Evolutionary conservation across 2,888 invertebrate genomes (phyloP), one percentile per base, ranked within the genome.

Genomic region (Eupithecia subumbrata): DNA sequence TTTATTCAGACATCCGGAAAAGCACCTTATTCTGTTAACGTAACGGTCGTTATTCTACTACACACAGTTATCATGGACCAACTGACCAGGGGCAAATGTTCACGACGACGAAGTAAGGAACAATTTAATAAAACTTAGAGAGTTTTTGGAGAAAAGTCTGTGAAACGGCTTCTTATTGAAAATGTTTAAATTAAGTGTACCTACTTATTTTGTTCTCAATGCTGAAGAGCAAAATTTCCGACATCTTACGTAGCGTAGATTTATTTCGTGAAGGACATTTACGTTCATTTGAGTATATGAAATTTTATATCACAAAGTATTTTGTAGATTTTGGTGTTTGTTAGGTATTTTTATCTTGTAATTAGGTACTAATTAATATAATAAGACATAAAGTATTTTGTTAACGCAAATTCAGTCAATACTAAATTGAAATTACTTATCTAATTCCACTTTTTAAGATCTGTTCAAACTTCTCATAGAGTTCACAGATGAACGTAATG

Each of bases 1-100:
- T 64, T 30, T 22, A 56, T 8, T 56, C 22, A 56, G n/a, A 56
- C 34, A 34, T 34, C 30, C 7, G 34, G 64, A 64, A 64, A 34
- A 34, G 25, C n/a, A 64, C 75, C 64, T 56, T 77, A 77, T 30
- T 34, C 8, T 11, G 34, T 64, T 18, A 34, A 8, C 0, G 4
- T 34, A 34, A 34, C 1, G 18, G 64, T 34, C 18, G 34, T 64
- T 64, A 64, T 34, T 34, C 34, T 34, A 34, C 34, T 34, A 18
- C 34, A 30, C 5, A 25, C 9, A 34, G 64, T 56, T 25, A 14
- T 14, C 60, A 22, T 25, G 60, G 14, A 60, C 60, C 60, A 25
- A 60, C 25, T 60, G 60, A 60, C 25, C 60, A 60, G 12, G 30
- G 25, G 22, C 25, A 60, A 52, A 12, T 25, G 11, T 12, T 25